Evolutionary conservation across 2,797 vertebrate species (phyloP).

Genomic region (Leptoclinus maculatus): DNA sequence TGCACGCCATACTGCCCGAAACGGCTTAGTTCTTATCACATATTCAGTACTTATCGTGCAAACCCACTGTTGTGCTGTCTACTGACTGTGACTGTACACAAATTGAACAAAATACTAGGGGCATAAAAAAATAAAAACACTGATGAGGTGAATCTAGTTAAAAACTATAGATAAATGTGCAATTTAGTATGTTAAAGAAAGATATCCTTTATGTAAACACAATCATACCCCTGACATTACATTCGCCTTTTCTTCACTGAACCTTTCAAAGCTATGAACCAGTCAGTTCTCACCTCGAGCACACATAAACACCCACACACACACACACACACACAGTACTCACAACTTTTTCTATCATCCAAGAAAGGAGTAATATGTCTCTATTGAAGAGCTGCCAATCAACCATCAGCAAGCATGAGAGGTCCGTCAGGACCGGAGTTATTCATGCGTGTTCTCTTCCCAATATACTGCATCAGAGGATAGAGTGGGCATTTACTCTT

Average conservation of each 20-base stretch:
- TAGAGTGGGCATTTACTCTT: slow-evolving; percentile 16
- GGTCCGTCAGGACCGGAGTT: slow-evolving; percentile 37
- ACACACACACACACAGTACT: neutral
- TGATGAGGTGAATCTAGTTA: neutral
- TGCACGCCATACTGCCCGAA: neutral
- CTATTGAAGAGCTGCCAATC: slow-evolving; percentile 57
- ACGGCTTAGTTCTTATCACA: slow-evolving; percentile 4
- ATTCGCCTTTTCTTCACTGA: neutral
- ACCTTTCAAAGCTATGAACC: neutral
- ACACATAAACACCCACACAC: neutral
- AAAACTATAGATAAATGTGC: neutral
- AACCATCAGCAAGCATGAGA: slow-evolving; percentile 35
- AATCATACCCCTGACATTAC: slow-evolving; percentile 16
- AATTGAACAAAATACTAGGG: neutral
- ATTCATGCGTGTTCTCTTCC: slow-evolving; percentile 59
- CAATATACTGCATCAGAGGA: slow-evolving; percentile 3
- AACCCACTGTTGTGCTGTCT: neutral
- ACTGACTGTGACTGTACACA: neutral
- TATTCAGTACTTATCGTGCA: slow-evolving; percentile 1
- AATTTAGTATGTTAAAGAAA: neutral
- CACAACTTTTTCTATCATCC: slow-evolving; percentile 32
- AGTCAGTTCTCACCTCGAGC: neutral
- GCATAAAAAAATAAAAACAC: neutral
- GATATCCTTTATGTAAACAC: neutral
- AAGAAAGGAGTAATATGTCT: slow-evolving; percentile 55